Percentiles rank a stretch among this genome's conserved stretches.
These are phyloP conservation scores for Sycophila texana DNA, from an alignment of 2,888 invertebrate species.

Conservation along the genomic window DNA sequence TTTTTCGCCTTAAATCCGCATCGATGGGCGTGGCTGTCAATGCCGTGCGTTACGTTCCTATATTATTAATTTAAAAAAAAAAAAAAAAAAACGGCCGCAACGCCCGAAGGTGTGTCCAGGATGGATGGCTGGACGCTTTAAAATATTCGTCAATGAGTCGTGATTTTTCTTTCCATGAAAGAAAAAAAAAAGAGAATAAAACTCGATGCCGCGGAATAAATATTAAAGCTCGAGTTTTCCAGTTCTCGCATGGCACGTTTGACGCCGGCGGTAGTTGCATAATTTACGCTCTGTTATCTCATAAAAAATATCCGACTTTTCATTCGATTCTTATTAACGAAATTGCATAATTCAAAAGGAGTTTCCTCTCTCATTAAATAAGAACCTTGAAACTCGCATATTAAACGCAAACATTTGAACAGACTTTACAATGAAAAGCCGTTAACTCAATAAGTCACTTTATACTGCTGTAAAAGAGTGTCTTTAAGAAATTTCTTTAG, in stretches of 20 bases:
- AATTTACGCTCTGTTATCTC: constrained; percentile 36
- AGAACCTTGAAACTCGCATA: constrained; percentile 41
- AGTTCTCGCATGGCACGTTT: too few relatives aligned
- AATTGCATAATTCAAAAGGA: constrained; percentile 42
- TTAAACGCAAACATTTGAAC: constrained; percentile 34
- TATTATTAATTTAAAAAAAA: too few relatives aligned
- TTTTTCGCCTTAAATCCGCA: too few relatives aligned
- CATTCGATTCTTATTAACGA: constrained; percentile 32
- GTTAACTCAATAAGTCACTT: constrained; percentile 17
- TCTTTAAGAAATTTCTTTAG: background rate
- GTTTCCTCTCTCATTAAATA: constrained; percentile 49
- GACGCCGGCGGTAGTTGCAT: background rate
- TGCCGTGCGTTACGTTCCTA: too few relatives aligned
- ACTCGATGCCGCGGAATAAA: background rate
- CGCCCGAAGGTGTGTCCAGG: too few relatives aligned
- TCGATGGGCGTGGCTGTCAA: too few relatives aligned
- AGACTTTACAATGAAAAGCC: constrained; percentile 24
- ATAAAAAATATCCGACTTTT: constrained; percentile 37
- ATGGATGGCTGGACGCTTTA: too few relatives aligned
- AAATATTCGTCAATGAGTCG: too few relatives aligned
- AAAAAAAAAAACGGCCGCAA: too few relatives aligned
- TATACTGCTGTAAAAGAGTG: background rate
- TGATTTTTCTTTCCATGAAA: background rate
- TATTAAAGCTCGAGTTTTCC: too few relatives aligned
- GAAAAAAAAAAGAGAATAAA: background rate